phyloP scores from a whole-genome alignment of 2,113 vertebrate genomes.

The Zosterops borbonicus region DNA sequence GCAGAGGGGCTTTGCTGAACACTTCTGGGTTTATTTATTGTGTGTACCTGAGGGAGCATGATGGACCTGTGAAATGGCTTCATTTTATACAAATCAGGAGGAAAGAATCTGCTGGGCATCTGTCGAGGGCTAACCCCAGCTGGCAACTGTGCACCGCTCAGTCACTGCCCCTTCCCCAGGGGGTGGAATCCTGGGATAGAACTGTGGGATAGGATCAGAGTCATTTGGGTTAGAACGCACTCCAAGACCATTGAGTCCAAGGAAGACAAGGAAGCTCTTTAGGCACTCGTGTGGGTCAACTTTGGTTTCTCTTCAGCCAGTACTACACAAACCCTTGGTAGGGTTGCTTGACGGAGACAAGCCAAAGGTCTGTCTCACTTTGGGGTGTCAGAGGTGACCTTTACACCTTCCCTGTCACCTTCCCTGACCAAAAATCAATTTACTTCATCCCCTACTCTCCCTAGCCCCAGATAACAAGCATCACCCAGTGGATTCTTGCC shows the following conservation, averaged over 20 bases:
- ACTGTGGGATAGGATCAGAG: not conserved
- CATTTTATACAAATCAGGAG: not conserved
- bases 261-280: not conserved
- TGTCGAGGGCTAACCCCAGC: not conserved
- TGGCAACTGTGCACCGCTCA: not conserved
- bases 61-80: not conserved
- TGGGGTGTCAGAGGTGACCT: not conserved
- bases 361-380: not conserved
- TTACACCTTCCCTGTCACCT: not conserved
- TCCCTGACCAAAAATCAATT: not conserved
- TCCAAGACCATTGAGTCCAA: not conserved
- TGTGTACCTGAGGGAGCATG: not conserved
- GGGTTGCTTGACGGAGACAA: not conserved
- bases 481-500: not conserved
- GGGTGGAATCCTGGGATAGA: not conserved
- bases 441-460: not conserved
- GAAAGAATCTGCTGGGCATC: not conserved
- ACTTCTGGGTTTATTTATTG: not conserved
- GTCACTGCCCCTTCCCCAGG: not conserved
- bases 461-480: rapidly evolving
- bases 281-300: rapidly evolving
- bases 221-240: not conserved
- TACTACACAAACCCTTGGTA: not conserved
- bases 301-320: not conserved
- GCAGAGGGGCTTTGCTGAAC: not conserved